Evolutionary conservation across 2,797 vertebrate species (phyloP), one percentile per base, ranked within the genome.

Genomic region (Potorous gilbertii): DNA sequence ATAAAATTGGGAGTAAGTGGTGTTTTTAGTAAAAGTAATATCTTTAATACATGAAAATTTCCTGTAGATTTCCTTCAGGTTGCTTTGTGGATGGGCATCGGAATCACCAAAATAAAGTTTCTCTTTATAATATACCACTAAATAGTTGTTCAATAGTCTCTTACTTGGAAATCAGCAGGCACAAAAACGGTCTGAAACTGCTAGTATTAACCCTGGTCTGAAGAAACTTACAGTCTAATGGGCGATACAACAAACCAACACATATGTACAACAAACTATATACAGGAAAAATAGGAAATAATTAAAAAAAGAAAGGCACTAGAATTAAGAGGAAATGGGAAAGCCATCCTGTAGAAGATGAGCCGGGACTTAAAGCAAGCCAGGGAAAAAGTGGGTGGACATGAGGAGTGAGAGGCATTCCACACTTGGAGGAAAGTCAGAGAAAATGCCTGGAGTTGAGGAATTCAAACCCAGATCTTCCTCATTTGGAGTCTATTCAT

Each of bases 11-110:
- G n/a, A 56, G 24, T 52, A 92, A 6, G 52, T 40, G 31, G 52
- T 24, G 55, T 40, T 55, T 93, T 55, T 91, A 93, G 46, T 94
- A 62, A 90, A 95, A 54, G 81, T 92, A 92, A 34, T 91, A 18
- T 93, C 31, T 31, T 9, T 66, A 81, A 90, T 95, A 62, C 34
- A 90, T 14, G 54, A 92, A 55, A 24, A 56, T 96, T 55, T 95
- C 28, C 0, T 87, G 40, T 27, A 87, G 74, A 87, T 96, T 91
- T 96, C 28, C 92, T 95, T 11, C 59, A 54, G 4, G 90, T 81
- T n/a, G n/a, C 81, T 94, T 90, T 89, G 21, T 40, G 96, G 90
- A 90, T 94, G 87, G 57, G 46, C 52, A 56, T 90, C 55, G 14
- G 40, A 50, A 87, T 46, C 40, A 27, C 13, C 74, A 27, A 50